phyloP scores from a whole-genome alignment of 2,797 vertebrate species.

The Enteromius unitaeniatus region DNA sequence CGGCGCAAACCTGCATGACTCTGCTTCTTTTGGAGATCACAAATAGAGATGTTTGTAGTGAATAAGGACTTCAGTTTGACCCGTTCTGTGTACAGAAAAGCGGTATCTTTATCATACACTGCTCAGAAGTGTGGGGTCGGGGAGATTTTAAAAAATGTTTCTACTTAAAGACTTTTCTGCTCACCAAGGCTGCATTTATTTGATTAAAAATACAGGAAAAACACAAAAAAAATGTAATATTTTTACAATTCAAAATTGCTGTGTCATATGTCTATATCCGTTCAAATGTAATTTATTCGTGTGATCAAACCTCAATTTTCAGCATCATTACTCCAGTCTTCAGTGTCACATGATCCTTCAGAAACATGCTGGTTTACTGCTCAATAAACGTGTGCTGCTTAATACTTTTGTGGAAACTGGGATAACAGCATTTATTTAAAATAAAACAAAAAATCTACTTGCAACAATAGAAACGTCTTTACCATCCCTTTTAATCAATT shows the following conservation, averaged over 20 bases:
- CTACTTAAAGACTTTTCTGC: background rate
- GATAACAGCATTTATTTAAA: background rate
- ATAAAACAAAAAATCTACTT: background rate
- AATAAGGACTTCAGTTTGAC: background rate
- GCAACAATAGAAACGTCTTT: background rate
- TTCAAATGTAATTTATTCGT: background rate
- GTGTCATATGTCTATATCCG: background rate
- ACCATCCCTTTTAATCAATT: background rate
- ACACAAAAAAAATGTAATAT: background rate
- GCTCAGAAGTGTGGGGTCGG: background rate
- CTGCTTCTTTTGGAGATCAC: background rate
- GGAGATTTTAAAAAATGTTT: background rate
- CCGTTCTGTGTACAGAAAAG: background rate
- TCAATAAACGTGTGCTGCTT: background rate
- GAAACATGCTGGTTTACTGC: background rate
- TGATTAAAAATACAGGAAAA: background rate
- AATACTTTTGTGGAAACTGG: background rate
- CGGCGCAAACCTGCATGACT: background rate
- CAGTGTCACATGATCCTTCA: slow-evolving; percentile 4
- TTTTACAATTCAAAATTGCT: background rate
- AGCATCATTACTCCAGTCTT: background rate
- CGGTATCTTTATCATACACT: no score
- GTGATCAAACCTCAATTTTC: background rate
- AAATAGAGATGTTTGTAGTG: background rate
- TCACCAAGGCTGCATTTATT: background rate